Base-by-base conservation (phyloP, 2,113 vertebrate species). In the Ardeotis arabs region DNA sequence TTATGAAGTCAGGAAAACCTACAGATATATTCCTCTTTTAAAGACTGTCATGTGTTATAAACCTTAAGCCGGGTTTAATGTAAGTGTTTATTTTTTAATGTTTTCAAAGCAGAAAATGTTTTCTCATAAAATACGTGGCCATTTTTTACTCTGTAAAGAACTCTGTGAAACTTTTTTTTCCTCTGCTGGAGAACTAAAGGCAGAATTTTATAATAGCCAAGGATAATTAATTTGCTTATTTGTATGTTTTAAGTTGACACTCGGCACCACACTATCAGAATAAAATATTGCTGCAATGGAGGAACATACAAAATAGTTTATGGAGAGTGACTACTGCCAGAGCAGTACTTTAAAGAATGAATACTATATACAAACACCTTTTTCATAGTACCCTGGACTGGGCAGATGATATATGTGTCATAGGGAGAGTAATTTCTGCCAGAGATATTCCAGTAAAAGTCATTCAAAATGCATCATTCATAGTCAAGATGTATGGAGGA, bases 11-110 rank as follows among this genome's bases (percentile, higher is more conserved):
- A 83, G 66, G 85, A 96, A 97, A 97, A 96, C 93, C 96, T 97
- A 81, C 94, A 98, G 97, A 97, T 97, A 96, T 87, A 96, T 92
- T 72, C 41, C 69, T 94, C 82, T 96, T 97, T 97, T 95, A 95
- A 98, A 96, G 93, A 69, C 95, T 96, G 88, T 96, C 93, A 96
- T 93, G 79, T 91, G 88, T 91, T 97, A 89, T 88, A 97, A 97
- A 97, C 89, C 70, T 95, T 79, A 24, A 96, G 68, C 91, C 84
- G 95, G 89, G 50, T 97, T 87, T 87, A 93, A 84, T 44, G 37
- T 41, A 78, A 59, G 62, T 60, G 75, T 95, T 97, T 79, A 37
- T 79, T 76, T 96, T 92, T 93, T 93, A 59, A 73, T 75, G 59
- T 79, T 96, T 97, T 89, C 79, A 96, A 95, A 94, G 87, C 80